Conservation (phyloP, 2,113 vertebrate species). For the Notarius quadriscutis region DNA sequence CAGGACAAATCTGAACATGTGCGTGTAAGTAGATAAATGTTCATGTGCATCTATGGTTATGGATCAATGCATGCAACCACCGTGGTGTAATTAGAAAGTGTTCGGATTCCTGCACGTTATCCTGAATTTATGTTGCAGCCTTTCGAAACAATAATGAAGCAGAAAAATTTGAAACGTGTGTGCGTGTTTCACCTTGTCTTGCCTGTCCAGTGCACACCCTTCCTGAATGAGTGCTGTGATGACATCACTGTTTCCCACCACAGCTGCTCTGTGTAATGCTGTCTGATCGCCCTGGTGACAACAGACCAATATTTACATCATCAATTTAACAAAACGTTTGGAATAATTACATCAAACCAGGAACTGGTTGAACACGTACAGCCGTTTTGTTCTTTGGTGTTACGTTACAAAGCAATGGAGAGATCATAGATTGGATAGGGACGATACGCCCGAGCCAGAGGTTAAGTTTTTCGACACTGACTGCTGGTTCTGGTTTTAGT, state of each 20-base stretch:
- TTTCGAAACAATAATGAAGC: not conserved
- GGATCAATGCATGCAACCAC: not conserved
- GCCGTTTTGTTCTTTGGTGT: not conserved
- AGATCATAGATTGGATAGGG: constrained; percentile 81
- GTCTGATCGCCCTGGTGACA: constrained; percentile 88
- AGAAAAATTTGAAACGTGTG: not conserved
- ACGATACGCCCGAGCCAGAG: constrained; percentile 43
- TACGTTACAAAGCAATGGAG: constrained; percentile 55
- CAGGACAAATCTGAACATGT: not conserved
- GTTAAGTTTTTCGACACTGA: constrained; percentile 16
- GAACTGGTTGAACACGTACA: not conserved
- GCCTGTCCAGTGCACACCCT: constrained; percentile 90
- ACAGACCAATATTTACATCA: not conserved
- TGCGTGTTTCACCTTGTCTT: constrained; percentile 86
- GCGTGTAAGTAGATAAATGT: not conserved
- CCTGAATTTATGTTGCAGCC: not conserved
- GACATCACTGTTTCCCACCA: constrained; percentile 87
- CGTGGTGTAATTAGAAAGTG: not conserved
- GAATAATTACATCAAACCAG: not conserved
- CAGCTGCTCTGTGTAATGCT: constrained; percentile 87
- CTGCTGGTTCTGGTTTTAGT: constrained; percentile 63
- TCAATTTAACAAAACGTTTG: not conserved
- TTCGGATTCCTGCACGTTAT: not conserved
- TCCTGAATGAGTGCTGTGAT: constrained; percentile 87
- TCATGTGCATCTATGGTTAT: not conserved